Base-by-base conservation (phyloP, 2,888 invertebrate species). In the Heliconius charithonia region DNA sequence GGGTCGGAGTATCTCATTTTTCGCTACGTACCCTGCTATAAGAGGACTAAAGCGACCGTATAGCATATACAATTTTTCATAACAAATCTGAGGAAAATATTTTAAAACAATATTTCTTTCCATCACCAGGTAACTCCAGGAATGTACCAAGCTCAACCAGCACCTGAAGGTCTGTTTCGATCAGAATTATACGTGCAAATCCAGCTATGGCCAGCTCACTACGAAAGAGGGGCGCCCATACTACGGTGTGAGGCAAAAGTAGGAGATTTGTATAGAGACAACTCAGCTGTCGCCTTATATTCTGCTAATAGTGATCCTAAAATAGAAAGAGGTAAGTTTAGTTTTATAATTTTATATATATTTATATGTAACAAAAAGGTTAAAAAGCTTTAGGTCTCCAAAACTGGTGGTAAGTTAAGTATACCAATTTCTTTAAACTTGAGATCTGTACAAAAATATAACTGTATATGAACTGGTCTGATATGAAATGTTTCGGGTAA, bases 161-260 rank as follows among this genome's bases (percentile, higher is more conserved):
- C 94, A 1, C 87, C 90, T 0, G 95, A 95, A 79, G 95, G 96
- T 4, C 90, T 95, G 62, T 96, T 95, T 85, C 95, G 95, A 88
- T 96, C 96, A 81, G 96, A 96, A 84, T 91, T 97, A 32, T 94
- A 92, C 85, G 93, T 97, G 76, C 95, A 96, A 83, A 92, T 97
- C 70, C 95, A 95, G 84, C 90, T 96, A 25, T 94, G 95, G 88
- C 95, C 96, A 0, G 96, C 95, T 71, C 96, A 97, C 86, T 97
- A 96, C 86, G 94, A 95, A 86, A 93, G 96, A 75, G 97, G 97
- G 2, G 96, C 96, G 72, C 95, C 97, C 63, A 96, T 96, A 76
- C 94, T 97, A 77, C 95, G 96, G 81, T 97, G 97, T 86, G 96
- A 96, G 81, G 96, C 97, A 22, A 95, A 96, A 88, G 96, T 97